Conservation (phyloP, 2,113 vertebrate genomes). For the Theristicus caerulescens region DNA sequence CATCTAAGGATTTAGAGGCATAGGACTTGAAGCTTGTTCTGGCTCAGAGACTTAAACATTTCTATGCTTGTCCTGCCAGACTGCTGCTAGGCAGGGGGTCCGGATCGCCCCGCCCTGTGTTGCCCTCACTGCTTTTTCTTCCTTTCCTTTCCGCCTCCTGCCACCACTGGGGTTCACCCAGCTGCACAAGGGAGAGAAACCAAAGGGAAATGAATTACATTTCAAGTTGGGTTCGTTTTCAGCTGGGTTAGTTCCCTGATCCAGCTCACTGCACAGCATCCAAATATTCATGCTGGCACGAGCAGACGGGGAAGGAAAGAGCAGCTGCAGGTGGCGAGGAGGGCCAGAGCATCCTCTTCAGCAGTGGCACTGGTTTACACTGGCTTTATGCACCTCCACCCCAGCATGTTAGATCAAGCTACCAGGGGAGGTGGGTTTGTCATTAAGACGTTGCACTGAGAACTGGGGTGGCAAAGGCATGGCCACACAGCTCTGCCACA, state of each 20-base stretch:
- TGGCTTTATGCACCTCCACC: background rate
- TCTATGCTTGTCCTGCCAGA: background rate
- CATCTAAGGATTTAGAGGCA: background rate
- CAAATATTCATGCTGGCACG: background rate
- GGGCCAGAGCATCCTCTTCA: background rate
- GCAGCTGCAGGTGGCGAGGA: background rate
- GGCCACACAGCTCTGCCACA: background rate
- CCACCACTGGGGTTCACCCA: background rate
- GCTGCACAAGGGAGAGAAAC: background rate
- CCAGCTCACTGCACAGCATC: background rate
- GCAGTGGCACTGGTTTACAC: background rate
- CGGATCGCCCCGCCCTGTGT: accelerated
- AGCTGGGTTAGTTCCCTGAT: background rate
- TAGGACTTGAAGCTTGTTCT: background rate
- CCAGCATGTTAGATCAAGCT: background rate
- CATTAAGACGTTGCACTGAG: accelerated
- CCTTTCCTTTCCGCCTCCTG: background rate
- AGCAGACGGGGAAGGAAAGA: background rate
- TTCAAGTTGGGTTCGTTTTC: background rate
- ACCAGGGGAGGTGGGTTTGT: background rate
- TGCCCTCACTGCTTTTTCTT: background rate
- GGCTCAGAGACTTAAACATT: background rate
- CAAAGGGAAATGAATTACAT: background rate
- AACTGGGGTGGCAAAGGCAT: accelerated
- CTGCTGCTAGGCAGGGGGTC: background rate